A percentile compares a stretch with the other conserved stretches of the same genome.
These are phyloP conservation scores for Homalodisca vitripennis DNA, from an alignment of 1,140 invertebrate species.

Conservation along the genomic window DNA sequence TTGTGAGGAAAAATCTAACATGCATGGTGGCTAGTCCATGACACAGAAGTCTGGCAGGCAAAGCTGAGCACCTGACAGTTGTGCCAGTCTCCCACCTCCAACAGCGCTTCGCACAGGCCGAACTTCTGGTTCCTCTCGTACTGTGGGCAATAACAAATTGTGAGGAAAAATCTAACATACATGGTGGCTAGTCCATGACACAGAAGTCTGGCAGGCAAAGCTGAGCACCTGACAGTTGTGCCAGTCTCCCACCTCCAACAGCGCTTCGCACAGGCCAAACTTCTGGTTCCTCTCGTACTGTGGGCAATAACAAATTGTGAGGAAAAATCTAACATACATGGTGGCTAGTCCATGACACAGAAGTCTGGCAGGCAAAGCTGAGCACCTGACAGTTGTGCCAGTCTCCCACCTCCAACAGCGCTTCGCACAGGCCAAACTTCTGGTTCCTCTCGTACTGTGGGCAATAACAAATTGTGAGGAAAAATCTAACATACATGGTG, in stretches of 20 bases:
- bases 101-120: slow-evolving; percentile 83
- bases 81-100: slow-evolving; percentile 88
- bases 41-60: slow-evolving; percentile 80
- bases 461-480: too few species aligned
- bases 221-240: slow-evolving; percentile 67
- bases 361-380: slow-evolving; percentile 71
- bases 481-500: too few species aligned
- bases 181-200: slow-evolving; percentile 73
- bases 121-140: slow-evolving; percentile 90
- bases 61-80: slow-evolving; percentile 78
- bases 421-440: slow-evolving; percentile 90
- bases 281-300: slow-evolving; percentile 87
- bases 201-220: slow-evolving; percentile 79
- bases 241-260: slow-evolving; percentile 89
- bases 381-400: slow-evolving; percentile 84
- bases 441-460: slow-evolving; percentile 77
- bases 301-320: too few species aligned
- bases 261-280: slow-evolving; percentile 84
- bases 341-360: too few species aligned
- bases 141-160: too few species aligned
- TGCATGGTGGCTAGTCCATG: slow-evolving; percentile 73
- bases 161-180: too few species aligned
- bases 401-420: slow-evolving; percentile 82
- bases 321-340: too few species aligned
- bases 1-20: too few species aligned